Evolutionary conservation across 2,888 invertebrate species (phyloP), one percentile per base, ranked within the genome.

Genomic region (Panzeria rudis): DNA sequence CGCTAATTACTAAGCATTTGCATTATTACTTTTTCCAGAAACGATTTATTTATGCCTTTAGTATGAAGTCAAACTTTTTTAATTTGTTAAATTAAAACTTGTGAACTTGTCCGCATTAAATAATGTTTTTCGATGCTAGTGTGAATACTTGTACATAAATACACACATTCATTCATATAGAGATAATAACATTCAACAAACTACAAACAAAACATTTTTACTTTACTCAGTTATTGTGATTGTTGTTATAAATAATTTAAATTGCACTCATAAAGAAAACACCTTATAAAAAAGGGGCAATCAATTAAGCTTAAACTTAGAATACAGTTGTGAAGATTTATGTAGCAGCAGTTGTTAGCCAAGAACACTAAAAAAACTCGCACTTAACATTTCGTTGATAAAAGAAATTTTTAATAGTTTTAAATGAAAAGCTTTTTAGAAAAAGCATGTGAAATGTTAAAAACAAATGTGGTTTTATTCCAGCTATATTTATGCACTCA

Each of bases 211-310:
- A 29, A 29, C 29, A 29, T 29, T 29, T 29, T 29, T 29, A 29
- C 29, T 29, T 4, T 29, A 29, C 29, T 50, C 20, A 20, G 20
- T 50, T 50, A 17, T 56, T 15, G 2, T 35, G 17, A 25, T 23
- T 29, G 2, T 61, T 44, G 17, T 29, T 20, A 41, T 61, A 62
- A 78, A 25, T 11, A 62, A 62, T 62, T 29, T 41, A 38, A 54
- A 64, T 66, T 54, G 54, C 47, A 50, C 41, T 38, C 25, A 23
- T 32, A 75, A 61, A 59, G n/a, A 15, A 9, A 84, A 86, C 75
- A 82, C 82, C 62, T 83, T 68, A 86, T 62, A 80, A 29, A 79
- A 80, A 66, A 72, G 71, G n/a, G 80, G 35, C 29, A 61, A 72
- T 32, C 44, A 80, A 76, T 72, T 52, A 61, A 13, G 32, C 41